These are phyloP conservation scores for Sphecodes monilicornis DNA, from an alignment of 2,888 invertebrate genomes.

Conservation along the genomic window DNA sequence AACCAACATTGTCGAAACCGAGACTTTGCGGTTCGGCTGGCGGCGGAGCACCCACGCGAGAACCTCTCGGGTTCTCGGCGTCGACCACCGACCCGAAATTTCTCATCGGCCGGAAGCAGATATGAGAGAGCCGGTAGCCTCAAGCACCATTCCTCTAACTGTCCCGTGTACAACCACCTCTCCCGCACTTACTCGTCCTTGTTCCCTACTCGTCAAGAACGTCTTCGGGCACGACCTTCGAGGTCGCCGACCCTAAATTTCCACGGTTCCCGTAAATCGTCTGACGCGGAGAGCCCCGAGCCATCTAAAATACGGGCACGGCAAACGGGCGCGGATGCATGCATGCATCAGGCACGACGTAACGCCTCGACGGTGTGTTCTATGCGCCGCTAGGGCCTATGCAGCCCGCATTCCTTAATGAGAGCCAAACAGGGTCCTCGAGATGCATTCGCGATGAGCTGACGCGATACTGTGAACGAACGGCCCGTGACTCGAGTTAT, in stretches of 20 bases:
- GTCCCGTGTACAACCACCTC: neutral
- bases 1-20: slow-evolving; percentile 29
- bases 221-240: slow-evolving; percentile 45
- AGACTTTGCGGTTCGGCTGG: slow-evolving; percentile 47
- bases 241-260: slow-evolving; percentile 58
- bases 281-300: slow-evolving; percentile 40
- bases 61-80: slow-evolving; percentile 34
- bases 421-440: slow-evolving; percentile 34
- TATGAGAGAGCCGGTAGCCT: slow-evolving; percentile 18
- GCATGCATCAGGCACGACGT: slow-evolving; percentile 64
- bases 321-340: slow-evolving; percentile 49
- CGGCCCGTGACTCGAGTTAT: neutral
- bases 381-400: slow-evolving; percentile 27
- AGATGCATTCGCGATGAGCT: slow-evolving; percentile 55
- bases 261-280: slow-evolving; percentile 61
- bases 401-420: slow-evolving; percentile 48
- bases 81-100: slow-evolving; percentile 57
- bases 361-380: slow-evolving; percentile 60
- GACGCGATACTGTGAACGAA: slow-evolving; percentile 38
- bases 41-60: neutral
- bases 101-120: slow-evolving; percentile 23
- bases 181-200: neutral
- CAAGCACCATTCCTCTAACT: neutral
- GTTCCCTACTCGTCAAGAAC: slow-evolving; percentile 22
- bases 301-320: slow-evolving; percentile 65